Evolutionary conservation across 1,140 invertebrate species (phyloP).

Genomic region (Bombus impatiens): DNA sequence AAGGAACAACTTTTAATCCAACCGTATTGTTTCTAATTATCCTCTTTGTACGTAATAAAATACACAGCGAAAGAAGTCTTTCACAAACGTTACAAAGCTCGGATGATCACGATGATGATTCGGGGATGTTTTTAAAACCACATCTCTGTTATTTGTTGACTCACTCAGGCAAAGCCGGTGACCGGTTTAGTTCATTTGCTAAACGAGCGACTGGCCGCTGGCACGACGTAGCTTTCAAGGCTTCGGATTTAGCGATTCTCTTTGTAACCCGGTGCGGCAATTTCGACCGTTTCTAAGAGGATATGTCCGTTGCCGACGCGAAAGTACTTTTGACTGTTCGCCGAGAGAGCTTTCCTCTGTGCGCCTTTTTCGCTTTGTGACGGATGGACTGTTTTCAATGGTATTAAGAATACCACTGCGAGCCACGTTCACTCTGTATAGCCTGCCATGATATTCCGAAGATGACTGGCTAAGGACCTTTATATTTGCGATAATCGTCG

Average conservation of each 20-base stretch:
- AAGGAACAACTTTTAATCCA: no score
- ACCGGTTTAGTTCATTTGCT: neutral
- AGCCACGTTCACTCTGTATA: neutral
- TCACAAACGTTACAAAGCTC: no score
- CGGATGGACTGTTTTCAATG: constrained; percentile 9
- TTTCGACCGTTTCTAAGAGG: constrained; percentile 19
- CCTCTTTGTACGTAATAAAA: no score
- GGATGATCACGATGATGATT: no score
- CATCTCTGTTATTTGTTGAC: no score
- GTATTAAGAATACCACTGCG: constrained; percentile 14
- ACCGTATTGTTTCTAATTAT: no score
- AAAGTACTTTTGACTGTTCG: constrained; percentile 16
- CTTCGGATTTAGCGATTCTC: constrained; percentile 18
- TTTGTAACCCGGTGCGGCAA: constrained; percentile 11
- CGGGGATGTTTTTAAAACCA: no score
- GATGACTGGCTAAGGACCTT: neutral
- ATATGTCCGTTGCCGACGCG: neutral
- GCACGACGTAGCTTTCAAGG: neutral
- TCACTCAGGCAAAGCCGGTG: neutral
- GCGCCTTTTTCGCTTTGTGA: neutral
- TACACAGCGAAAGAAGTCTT: no score
- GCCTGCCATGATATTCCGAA: no score
- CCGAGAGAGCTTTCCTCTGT: neutral
- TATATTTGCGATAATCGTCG: constrained; percentile 21
- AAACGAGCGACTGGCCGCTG: neutral